Evolutionary conservation across 2,113 vertebrate genomes (phyloP).

Genomic region (Ceyx melanurus): DNA sequence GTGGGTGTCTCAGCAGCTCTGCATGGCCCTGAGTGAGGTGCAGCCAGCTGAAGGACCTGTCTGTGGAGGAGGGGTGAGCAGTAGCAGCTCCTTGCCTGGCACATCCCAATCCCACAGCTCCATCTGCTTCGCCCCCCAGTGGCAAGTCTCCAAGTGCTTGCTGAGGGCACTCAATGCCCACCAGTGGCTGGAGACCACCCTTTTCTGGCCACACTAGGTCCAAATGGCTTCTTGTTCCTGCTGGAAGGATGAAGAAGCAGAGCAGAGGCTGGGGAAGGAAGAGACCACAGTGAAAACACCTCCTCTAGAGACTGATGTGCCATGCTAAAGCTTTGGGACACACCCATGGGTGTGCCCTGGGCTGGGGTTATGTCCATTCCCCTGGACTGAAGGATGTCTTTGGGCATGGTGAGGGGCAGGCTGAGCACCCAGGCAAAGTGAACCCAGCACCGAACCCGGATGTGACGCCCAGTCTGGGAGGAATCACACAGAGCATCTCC

Average conservation of each 20-base stretch:
- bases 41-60: not conserved
- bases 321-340: not conserved
- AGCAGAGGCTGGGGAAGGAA: not conserved
- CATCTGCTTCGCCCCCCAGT: rapidly evolving
- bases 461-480: not conserved
- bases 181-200: not conserved
- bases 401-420: not conserved
- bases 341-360: not conserved
- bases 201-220: not conserved
- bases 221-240: not conserved
- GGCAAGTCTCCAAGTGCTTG: not conserved
- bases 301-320: no score
- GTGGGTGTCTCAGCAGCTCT: not conserved
- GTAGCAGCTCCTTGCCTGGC: not conserved
- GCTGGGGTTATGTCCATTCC: not conserved
- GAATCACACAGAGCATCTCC: not conserved
- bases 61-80: not conserved
- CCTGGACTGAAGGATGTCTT: not conserved
- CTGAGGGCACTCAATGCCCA: not conserved
- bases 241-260: not conserved
- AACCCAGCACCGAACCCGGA: not conserved
- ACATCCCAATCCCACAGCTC: not conserved
- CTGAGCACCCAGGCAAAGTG: rapidly evolving
- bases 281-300: not conserved
- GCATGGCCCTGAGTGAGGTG: not conserved